phyloP scores from a whole-genome alignment of 1,140 invertebrate species.

The Trichonephila inaurata region DNA sequence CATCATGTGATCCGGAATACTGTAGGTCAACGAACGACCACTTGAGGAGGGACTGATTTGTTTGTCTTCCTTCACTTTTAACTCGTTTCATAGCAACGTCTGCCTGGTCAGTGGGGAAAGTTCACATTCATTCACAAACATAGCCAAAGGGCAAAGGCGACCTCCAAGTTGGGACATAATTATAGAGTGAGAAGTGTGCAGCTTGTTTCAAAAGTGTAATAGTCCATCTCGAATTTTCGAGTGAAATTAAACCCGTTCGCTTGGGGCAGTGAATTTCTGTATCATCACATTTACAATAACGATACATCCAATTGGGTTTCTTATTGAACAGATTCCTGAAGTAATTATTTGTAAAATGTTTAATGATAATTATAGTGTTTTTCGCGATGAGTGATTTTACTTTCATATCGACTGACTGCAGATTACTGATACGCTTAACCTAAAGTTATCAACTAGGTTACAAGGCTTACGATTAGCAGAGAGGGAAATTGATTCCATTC shows the following conservation, averaged over 20 bases:
- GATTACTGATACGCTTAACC: neutral
- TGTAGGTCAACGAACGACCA: slow-evolving; percentile 40
- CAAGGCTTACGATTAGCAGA: neutral
- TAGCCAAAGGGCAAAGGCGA: slow-evolving; percentile 30
- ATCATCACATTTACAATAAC: neutral
- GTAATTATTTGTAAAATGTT: neutral
- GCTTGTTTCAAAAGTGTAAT: neutral
- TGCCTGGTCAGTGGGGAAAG: slow-evolving; percentile 54
- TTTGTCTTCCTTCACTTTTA: slow-evolving; percentile 24
- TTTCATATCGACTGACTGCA: neutral
- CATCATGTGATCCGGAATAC: neutral
- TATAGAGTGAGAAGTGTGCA: slow-evolving; percentile 4
- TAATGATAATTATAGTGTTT: slow-evolving; percentile 11
- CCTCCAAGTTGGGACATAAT: slow-evolving; percentile 11
- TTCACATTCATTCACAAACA: slow-evolving; percentile 5
- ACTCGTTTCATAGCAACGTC: neutral
- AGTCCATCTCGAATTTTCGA: slow-evolving; percentile 12
- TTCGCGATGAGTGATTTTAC: neutral
- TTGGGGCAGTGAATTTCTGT: neutral
- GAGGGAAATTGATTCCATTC: neutral
- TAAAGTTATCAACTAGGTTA: neutral
- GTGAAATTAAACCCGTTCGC: slow-evolving; percentile 4
- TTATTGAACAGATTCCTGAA: neutral
- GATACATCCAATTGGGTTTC: neutral
- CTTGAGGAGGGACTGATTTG: neutral